These are phyloP conservation scores for Propithecus perrieri DNA, from an alignment of 2,797 vertebrate genomes.

Conservation along the genomic window DNA sequence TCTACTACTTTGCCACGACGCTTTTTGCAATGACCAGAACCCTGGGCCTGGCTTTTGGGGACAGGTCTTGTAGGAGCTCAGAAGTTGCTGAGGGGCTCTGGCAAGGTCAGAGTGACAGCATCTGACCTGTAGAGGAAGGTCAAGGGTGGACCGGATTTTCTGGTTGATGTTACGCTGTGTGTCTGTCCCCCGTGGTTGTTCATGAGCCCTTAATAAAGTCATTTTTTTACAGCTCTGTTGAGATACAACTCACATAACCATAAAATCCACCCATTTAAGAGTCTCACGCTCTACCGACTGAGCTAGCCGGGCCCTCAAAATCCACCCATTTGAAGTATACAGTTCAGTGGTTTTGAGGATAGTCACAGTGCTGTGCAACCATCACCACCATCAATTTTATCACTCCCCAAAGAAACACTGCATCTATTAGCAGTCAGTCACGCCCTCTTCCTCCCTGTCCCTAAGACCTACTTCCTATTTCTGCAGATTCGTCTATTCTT, in stretches of 20 bases:
- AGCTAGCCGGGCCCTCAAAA: no score
- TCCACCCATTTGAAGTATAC: not conserved
- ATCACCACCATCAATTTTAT: not conserved
- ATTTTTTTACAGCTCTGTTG: not conserved
- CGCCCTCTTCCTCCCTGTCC: not conserved
- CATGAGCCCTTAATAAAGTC: not conserved
- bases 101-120: not conserved
- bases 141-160: not conserved
- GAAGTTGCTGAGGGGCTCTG: not conserved
- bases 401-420: not conserved
- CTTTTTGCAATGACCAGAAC: not conserved
- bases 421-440: not conserved
- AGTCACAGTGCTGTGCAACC: not conserved
- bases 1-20: no score
- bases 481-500: not conserved
- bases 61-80: not conserved
- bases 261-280: not conserved
- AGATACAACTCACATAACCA: not conserved
- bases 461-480: not conserved
- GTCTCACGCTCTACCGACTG: no score
- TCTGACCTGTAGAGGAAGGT: not conserved
- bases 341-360: not conserved
- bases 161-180: not conserved
- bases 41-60: not conserved
- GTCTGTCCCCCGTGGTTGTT: not conserved